Percentiles rank a stretch among this genome's conserved stretches.
Conservation (phyloP, 2,797 vertebrate species). For the Mallotus villosus region DNA sequence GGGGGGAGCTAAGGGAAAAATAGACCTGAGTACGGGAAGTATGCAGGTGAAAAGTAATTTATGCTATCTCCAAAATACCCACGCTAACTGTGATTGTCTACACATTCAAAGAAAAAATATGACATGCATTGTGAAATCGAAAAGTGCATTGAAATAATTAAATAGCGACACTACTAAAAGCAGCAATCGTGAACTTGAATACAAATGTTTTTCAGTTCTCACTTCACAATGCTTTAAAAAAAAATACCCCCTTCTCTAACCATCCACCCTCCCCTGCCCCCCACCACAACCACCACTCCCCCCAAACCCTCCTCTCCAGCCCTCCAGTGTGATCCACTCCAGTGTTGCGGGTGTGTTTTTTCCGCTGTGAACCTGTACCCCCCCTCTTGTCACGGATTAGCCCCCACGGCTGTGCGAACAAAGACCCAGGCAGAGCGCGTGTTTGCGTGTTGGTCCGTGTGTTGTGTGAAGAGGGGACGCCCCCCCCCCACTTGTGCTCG, state of each 20-base stretch:
- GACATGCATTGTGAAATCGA: background rate
- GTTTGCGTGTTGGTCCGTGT: conserved; percentile 55
- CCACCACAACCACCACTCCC: conserved; percentile 13
- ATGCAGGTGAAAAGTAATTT: background rate
- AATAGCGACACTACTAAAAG: background rate
- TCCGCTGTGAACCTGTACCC: conserved; percentile 51
- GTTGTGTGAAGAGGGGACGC: conserved; percentile 55
- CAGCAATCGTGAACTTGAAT: background rate
- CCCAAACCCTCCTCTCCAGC: conserved; percentile 33
- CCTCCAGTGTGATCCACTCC: conserved; percentile 52
- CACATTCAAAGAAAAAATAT: background rate
- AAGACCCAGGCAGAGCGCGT: conserved; percentile 53
- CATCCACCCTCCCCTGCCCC: background rate
- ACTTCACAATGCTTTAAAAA: background rate
- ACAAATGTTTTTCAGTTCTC: background rate
- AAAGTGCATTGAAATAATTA: background rate
- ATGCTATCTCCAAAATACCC: background rate
- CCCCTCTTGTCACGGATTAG: conserved; percentile 65
- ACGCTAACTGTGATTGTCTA: background rate
- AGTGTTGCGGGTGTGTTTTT: conserved; percentile 32
- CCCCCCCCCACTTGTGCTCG: conserved; percentile 63
- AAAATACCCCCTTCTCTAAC: background rate
- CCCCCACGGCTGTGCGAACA: conserved; percentile 62
- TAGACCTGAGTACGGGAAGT: background rate
- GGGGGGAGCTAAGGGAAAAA: background rate